Evolutionary conservation across 1,140 invertebrate genomes (phyloP).

Genomic region (Diorhabda carinulata): DNA sequence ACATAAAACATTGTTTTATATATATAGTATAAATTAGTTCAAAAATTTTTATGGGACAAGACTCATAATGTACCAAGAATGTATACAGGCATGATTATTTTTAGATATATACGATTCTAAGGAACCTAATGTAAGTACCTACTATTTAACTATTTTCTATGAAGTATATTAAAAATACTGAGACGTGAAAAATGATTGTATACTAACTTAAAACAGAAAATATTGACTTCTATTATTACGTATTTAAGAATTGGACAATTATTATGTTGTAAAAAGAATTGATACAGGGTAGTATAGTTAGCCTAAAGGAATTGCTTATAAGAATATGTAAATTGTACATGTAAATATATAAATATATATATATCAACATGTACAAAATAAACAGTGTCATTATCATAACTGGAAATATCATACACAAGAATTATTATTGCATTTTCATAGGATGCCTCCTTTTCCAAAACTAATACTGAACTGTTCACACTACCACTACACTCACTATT

Average conservation of each 20-base stretch:
- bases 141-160: constrained; percentile 31
- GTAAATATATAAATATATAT: too few relatives aligned
- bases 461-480: too few relatives aligned
- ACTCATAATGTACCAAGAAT: constrained; percentile 33
- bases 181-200: neutral
- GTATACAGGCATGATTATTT: constrained; percentile 36
- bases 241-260: neutral
- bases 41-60: constrained; percentile 13
- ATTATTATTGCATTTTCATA: too few relatives aligned
- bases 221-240: neutral
- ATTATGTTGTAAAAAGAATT: neutral
- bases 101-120: constrained; percentile 29
- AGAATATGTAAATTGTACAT: too few relatives aligned
- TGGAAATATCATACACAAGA: too few relatives aligned
- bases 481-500: too few relatives aligned
- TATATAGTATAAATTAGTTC: constrained; percentile 23
- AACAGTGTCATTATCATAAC: too few relatives aligned
- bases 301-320: too few relatives aligned
- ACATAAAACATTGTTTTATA: constrained; percentile 28
- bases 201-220: neutral
- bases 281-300: too few relatives aligned
- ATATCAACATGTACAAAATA: too few relatives aligned
- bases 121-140: constrained; percentile 9
- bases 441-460: too few relatives aligned
- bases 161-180: neutral